Evolutionary conservation across 2,797 vertebrate species (phyloP).

Genomic region (Calcarius lapponicus): DNA sequence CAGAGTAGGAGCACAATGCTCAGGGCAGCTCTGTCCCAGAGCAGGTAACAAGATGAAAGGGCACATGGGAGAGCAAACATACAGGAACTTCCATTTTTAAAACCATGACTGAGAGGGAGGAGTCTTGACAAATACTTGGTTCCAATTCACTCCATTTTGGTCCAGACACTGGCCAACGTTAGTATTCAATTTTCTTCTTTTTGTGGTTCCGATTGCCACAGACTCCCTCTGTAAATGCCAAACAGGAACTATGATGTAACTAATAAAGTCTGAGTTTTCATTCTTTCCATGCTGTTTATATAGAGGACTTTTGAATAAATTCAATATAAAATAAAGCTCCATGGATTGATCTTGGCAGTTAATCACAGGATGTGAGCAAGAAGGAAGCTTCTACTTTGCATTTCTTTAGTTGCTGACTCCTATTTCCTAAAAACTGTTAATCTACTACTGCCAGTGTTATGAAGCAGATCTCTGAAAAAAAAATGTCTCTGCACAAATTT

Average conservation of each 20-base stretch:
- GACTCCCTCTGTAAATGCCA: background rate
- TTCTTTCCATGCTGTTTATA: constrained; percentile 2
- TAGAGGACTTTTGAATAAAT: background rate
- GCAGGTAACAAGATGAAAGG: background rate
- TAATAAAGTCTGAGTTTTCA: background rate
- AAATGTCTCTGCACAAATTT: background rate
- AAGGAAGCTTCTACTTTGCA: background rate
- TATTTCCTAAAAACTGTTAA: background rate
- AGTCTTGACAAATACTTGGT: background rate
- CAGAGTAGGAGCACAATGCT: background rate
- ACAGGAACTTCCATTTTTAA: background rate
- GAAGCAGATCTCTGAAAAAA: background rate
- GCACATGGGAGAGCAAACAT: background rate
- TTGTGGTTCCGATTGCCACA: background rate
- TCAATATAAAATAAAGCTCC: background rate
- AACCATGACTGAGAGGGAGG: background rate
- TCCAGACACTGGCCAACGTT: background rate
- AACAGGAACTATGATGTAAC: background rate
- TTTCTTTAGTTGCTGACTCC: constrained; percentile 1
- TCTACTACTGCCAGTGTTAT: background rate
- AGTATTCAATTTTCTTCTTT: background rate
- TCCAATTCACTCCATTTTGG: background rate
- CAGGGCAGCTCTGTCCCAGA: background rate
- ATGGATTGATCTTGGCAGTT: constrained; percentile 4
- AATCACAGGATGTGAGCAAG: background rate